Evolutionary conservation across 2,113 vertebrate species (phyloP), one percentile per base, ranked within the genome.

Genomic region (Noturus placidus): DNA sequence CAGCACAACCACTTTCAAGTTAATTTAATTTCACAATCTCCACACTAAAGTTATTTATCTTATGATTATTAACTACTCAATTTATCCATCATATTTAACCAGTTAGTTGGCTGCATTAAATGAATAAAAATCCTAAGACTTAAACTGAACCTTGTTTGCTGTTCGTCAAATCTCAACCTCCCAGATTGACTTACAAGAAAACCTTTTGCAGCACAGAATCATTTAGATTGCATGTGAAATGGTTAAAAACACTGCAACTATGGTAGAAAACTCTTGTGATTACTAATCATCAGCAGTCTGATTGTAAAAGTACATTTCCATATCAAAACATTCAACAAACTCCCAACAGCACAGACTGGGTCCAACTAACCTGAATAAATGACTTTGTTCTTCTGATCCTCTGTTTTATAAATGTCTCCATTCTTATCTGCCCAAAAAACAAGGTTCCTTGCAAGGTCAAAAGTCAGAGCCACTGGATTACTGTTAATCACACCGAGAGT

Each of bases 361-460:
- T 14, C 17, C 30, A 70, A 79, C 87, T 89, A 84, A 98, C 97
- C 96, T 92, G 93, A 86, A 86, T 95, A 97, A 33, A 96, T 91
- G 0, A 91, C 90, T 11, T 1, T 89, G 0, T 88, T 94, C 11
- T 89, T 89, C 59, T 91, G 89, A 74, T 94, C 94, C 5, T 92
- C 89, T 19, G 90, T 79, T 90, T 92, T 93, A 91, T 91, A 92
- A 91, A 99, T 94, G 46, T 87, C 94, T 59, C 96, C 95, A 0
- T 89, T 87, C 27, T 92, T 87, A 89, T 97, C 96, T n/a, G 96
- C 95, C 97, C 97, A 98, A 90, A 96, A 98, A 89, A 93, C 95
- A 61, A 90, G 90, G 50, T 91, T 94, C 33, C 91, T 92, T 22
- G 91, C 88, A 20, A 96, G 59, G 38, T 98, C 96, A 6, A 94